Evolutionary conservation across 2,888 invertebrate species (phyloP).

Genomic region (Teleogryllus oceanicus): DNA sequence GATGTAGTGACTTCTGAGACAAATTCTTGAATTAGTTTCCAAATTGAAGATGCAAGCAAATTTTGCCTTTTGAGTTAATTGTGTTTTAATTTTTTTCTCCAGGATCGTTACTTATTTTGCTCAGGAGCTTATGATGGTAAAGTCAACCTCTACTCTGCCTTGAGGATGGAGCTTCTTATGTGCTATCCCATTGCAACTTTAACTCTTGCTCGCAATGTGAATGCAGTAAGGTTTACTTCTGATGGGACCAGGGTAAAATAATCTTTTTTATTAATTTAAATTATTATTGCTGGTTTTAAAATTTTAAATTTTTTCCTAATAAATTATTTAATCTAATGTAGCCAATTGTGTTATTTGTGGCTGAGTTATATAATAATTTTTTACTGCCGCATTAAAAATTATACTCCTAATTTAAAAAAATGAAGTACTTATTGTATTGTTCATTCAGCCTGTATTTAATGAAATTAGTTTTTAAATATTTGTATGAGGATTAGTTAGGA

Average conservation of each 20-base stretch:
- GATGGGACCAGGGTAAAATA: conserved; percentile 47
- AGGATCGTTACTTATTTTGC: conserved; percentile 52
- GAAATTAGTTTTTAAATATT: no score
- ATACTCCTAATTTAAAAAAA: no score
- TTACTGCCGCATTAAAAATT: not conserved
- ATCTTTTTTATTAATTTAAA: not conserved
- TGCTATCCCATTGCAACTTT: conserved; percentile 49
- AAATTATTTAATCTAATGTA: no score
- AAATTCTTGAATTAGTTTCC: no score
- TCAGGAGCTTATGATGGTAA: conserved; percentile 52
- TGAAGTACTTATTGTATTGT: no score
- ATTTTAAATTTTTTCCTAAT: no score
- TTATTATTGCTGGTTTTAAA: no score
- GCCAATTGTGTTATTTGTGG: conserved; percentile 18
- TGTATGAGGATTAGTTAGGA: no score
- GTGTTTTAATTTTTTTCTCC: conserved; percentile 33
- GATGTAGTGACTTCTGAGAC: no score
- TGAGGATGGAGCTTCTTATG: conserved; percentile 48
- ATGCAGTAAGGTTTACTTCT: conserved; percentile 50
- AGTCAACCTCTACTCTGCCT: conserved; percentile 50
- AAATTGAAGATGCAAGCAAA: no score
- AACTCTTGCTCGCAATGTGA: conserved; percentile 48
- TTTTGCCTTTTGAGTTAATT: not conserved
- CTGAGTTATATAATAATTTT: not conserved
- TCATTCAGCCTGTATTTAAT: no score